A percentile compares a stretch with the other conserved stretches of the same genome.
Evolutionary conservation across 2,888 invertebrate genomes (phyloP).

Genomic region (Lissonota sp.): DNA sequence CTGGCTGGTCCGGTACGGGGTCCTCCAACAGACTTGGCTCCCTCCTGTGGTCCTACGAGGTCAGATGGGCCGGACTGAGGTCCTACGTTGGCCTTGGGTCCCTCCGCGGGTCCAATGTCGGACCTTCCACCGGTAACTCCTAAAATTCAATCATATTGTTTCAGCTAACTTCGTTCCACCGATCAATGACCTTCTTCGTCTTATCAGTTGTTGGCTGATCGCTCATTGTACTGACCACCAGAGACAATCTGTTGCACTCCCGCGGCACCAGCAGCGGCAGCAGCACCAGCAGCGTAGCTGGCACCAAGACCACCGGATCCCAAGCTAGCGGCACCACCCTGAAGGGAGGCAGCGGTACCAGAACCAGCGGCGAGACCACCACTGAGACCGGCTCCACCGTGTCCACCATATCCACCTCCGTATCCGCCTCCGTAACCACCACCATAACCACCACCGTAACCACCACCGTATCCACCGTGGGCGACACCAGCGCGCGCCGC

Average conservation of each 20-base stretch:
- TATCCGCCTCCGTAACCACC: conserved; percentile 73
- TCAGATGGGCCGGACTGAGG: conserved; percentile 82
- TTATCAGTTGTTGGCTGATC: too few relatives aligned
- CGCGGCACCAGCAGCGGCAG: conserved; percentile 82
- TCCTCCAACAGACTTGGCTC: conserved; percentile 82
- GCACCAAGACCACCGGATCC: conserved; percentile 83
- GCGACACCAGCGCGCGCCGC: conserved; percentile 82
- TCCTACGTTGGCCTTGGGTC: conserved; percentile 83
- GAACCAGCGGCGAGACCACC: conserved; percentile 83
- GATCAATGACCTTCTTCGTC: background rate
- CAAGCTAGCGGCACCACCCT: conserved; percentile 82
- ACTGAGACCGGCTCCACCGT: conserved; percentile 80
- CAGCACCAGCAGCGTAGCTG: conserved; percentile 83
- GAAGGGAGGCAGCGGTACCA: conserved; percentile 81
- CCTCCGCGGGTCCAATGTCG: conserved; percentile 83
- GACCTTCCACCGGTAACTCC: conserved; percentile 82
- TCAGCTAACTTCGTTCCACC: background rate
- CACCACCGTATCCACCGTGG: conserved; percentile 78
- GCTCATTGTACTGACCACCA: conserved; percentile 76
- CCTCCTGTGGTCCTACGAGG: conserved; percentile 83
- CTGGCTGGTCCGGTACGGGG: conserved; percentile 82
- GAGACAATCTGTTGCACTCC: conserved; percentile 83
- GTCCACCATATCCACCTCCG: conserved; percentile 70
- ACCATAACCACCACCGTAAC: conserved; percentile 74
- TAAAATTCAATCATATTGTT: conserved; percentile 50